Evolutionary conservation across 64 coral and sea anemone species (phyloP), one percentile per base, ranked within the genome.

Genomic region (Anthopleura sola): DNA sequence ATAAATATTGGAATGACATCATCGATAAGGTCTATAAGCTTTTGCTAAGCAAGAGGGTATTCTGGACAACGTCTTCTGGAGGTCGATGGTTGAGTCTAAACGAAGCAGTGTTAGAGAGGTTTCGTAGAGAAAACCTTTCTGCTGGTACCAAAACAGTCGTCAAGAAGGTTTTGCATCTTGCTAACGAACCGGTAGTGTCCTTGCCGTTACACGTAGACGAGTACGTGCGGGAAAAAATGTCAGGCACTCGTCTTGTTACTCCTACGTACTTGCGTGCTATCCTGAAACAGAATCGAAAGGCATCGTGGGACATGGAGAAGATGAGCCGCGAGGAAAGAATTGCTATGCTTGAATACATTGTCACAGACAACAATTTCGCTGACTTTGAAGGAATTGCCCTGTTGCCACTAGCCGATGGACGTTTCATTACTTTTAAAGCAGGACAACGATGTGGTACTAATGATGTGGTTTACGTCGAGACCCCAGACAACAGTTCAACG

Each of bases 401-500:
- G 44, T 80, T 97, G 57, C 94, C 94, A 16, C 79, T 97, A 60
- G 91, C 91, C 55, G 85, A 87, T 84, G 94, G 90, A 84, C 64
- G 68, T 23, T 96, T 96, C 62, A 86, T 49, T 29, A 47, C 91
- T 86, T 96, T 96, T 26, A 54, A 62, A 75, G 23, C 47, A 14
- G 82, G 75, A 33, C 56, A 16, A 36, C 68, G 68, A 20, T 79
- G 85, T 44, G 76, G 83, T 15, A 28, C 33, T 74, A 36, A 78
- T 6, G 49, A 58, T 32, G 82, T 86, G 51, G 87, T 96, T 24
- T 96, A 87, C 75, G 94, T 96, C 12, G 84, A 82, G 18, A 86
- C 90, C 12, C 0, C 31, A 24, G 58, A 66, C 54, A 48, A 84
- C 60, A 82, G 83, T 17, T 86, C 83, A 82, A 89, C 53, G 17